These are phyloP conservation scores for Eriosoma lanigerum DNA, from an alignment of 1,140 invertebrate species.

Conservation along the genomic window DNA sequence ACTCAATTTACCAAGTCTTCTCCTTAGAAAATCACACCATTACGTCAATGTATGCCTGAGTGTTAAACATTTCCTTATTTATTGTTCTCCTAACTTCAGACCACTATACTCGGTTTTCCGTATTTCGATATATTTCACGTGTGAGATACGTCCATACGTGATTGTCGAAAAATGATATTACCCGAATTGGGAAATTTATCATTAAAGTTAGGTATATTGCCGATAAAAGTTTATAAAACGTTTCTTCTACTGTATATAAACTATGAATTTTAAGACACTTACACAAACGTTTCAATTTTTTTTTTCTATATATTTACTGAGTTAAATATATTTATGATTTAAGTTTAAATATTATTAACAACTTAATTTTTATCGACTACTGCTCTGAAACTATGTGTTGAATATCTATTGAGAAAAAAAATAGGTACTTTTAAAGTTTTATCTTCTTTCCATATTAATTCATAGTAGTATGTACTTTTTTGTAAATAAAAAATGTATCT, in stretches of 20 bases:
- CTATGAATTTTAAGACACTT: too few species aligned
- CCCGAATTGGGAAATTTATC: constrained; percentile 13
- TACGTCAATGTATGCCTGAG: constrained; percentile 18
- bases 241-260: not conserved
- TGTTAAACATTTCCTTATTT: constrained; percentile 33
- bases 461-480: too few species aligned
- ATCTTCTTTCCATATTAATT: too few species aligned
- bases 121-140: not conserved
- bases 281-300: too few species aligned
- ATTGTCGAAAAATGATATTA: constrained; percentile 22
- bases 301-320: too few species aligned
- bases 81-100: constrained; percentile 26
- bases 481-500: too few species aligned
- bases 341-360: too few species aligned
- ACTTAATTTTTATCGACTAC: too few species aligned
- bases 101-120: not conserved
- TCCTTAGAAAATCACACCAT: constrained; percentile 10
- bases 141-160: not conserved
- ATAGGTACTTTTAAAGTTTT: too few species aligned
- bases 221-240: constrained; percentile 26
- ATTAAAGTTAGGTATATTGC: not conserved
- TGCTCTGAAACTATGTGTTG: too few species aligned
- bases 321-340: too few species aligned
- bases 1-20: not conserved
- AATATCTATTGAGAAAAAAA: too few species aligned